Evolutionary conservation across 2,797 vertebrate species (phyloP), one percentile per base, ranked within the genome.

Genomic region (Syndactyla subalaris): DNA sequence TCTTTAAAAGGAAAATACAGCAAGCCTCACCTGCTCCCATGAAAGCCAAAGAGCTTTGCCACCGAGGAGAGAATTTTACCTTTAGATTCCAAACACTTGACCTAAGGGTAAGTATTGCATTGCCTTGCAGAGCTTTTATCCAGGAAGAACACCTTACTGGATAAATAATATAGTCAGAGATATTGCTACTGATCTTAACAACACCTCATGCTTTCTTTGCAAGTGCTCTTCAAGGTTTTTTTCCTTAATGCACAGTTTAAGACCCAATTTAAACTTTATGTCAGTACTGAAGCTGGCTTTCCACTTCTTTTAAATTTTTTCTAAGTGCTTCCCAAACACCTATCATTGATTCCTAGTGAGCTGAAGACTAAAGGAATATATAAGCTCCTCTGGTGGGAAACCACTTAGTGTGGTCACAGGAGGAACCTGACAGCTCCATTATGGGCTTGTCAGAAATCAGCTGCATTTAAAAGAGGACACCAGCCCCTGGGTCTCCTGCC

Each of bases 341-440:
- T 88, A 4, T 45, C 26, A 46, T 12, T 22, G 23, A 46, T 51
- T 72, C 38, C 30, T 9, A 2, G 17, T 1, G 1, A 87, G 45
- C 39, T 79, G 59, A 61, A 80, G n/a, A 67, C 52, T 62, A 62
- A 72, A 73, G n/a, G 14, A 43, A 5, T 32, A 21, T 27, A 27
- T 21, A 26, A 52, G 9, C 13, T 83, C 52, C 29, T 89, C 51
- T 86, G 66, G 49, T 39, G 48, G 45, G 55, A 78, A 93, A 73
- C 43, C 13, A 8, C 24, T 83, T 75, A 39, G 17, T 87, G 55
- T 81, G 34, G 49, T 39, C 85, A 77, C 51, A 88, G 82, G 66
- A 96, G 46, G 76, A 88, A 89, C 67, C 45, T 76, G 73, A 89
- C 85, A 92, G 61, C 66, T 89, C 59, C 38, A 30, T 94, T 85